Conservation (phyloP, 2,113 vertebrate species). For the Pseudolaguvia tuberculata region DNA sequence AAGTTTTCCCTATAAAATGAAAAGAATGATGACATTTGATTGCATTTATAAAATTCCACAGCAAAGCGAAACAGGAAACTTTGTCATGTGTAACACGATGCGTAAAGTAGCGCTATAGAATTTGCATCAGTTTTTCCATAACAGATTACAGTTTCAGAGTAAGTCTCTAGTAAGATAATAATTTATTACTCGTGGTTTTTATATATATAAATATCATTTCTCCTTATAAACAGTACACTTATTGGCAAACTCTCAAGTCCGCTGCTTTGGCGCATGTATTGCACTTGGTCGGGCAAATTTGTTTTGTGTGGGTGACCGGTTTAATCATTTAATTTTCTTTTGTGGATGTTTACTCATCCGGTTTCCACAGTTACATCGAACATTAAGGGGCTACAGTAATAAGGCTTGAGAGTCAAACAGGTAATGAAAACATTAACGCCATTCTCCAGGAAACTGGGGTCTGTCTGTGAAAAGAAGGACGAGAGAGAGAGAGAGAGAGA, state of each 20-base stretch:
- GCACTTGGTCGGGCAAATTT: conserved; percentile 86
- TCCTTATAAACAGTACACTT: conserved; percentile 77
- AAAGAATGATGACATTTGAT: conserved; percentile 11
- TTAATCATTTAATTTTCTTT: conserved; percentile 99
- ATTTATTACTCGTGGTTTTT: too few relatives aligned
- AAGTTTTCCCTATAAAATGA: too few relatives aligned
- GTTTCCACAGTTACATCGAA: conserved; percentile 99
- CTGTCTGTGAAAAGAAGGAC: conserved; percentile 82
- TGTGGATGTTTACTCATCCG: conserved; percentile 99
- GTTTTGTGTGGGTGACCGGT: conserved; percentile 99
- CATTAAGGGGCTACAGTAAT: conserved; percentile 99
- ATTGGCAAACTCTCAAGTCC: conserved; percentile 74
- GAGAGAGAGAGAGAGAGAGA: conserved; percentile 65
- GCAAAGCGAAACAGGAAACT: not conserved
- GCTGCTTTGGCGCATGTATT: conserved; percentile 72
- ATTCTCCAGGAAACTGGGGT: conserved; percentile 85
- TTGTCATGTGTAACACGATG: not conserved
- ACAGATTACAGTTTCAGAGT: too few relatives aligned
- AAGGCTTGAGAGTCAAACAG: conserved; percentile 99
- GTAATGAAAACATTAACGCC: conserved; percentile 99
- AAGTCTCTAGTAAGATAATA: too few relatives aligned
- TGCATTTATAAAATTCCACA: conserved; percentile 13
- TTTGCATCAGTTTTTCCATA: conserved; percentile 41
- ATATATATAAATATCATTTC: too few relatives aligned
- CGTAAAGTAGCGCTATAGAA: conserved; percentile 5